Evolutionary conservation across 1,140 invertebrate species (phyloP), one percentile per base, ranked within the genome.

Genomic region (Brachionus koreanus): DNA sequence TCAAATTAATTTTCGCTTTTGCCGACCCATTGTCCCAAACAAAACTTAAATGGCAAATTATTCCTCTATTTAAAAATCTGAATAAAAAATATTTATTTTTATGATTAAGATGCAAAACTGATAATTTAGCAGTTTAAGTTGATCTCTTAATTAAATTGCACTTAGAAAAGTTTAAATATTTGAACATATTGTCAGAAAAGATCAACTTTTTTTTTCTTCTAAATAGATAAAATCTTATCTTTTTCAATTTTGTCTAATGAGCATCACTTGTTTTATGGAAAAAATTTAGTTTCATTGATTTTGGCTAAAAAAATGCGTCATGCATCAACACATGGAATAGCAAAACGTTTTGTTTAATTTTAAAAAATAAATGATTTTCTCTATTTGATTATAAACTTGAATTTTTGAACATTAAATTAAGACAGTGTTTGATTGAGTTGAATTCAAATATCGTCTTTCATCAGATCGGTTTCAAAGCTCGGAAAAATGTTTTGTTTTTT

Each of bases 41-140:
- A 57, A 57, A 19, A n/a, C 29, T 37, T 33, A 65, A 65, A 65
- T 65, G 63, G 63, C 33, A 65, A 65, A 12, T 65, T 65, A 65
- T 65, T 65, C 13, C 19, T 57, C 63, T 37, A 33, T 65, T 65
- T 65, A 12, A 65, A 65, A 69, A 69, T 42, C 65, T 37, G 65
- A 69, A 69, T 23, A 69, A 69, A 67, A 69, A 69, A 69, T 69
- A 69, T 69, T 69, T 69, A 69, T 69, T 19, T 69, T 39, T 69
- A 4, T 37, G 65, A 69, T 69, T 69, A 37, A 69, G 37, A 23
- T 19, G 65, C 12, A 35, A 37, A 69, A 69, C 35, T 69, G 65
- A 69, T 69, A 69, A 69, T 19, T 69, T 69, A 69, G 65, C 65
- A 69, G 65, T 69, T 39, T 69, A 69, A 69, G 65, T 39, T 69